Conservation (phyloP, 2,888 invertebrate species). For the Nephrotoma guestfalica region DNA sequence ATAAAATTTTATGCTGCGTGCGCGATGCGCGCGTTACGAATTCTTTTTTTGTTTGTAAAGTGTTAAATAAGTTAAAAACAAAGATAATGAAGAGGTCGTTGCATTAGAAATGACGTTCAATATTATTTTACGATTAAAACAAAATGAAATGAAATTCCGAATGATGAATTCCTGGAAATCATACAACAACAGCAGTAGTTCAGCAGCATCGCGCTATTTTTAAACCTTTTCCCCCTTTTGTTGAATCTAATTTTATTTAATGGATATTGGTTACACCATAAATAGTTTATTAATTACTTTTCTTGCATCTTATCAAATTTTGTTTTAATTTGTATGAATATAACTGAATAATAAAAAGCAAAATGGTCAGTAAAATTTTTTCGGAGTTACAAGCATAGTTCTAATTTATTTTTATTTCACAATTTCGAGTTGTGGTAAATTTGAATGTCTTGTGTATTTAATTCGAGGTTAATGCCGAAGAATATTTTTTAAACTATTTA, state of each 20-base stretch:
- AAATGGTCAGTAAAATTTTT: no score
- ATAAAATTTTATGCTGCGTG: not conserved
- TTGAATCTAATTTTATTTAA: not conserved
- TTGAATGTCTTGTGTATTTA: no score
- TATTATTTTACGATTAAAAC: not conserved
- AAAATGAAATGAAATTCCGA: not conserved
- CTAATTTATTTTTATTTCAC: no score
- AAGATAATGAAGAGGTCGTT: not conserved
- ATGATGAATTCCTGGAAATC: not conserved
- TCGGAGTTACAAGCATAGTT: no score
- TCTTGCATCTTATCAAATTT: no score
- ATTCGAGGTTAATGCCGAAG: no score
- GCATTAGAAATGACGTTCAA: not conserved
- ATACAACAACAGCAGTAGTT: not conserved
- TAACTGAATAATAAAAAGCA: no score
- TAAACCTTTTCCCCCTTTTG: not conserved
- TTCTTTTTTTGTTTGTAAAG: not conserved
- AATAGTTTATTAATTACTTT: not conserved
- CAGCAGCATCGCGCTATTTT: not conserved
- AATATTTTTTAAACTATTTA: no score
- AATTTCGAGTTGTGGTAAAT: no score
- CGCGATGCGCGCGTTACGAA: not conserved
- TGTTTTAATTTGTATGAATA: no score
- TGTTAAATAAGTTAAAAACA: not conserved
- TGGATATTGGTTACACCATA: not conserved